Conservation (phyloP, 2,113 vertebrate genomes). For the Oenanthe oenanthe region DNA sequence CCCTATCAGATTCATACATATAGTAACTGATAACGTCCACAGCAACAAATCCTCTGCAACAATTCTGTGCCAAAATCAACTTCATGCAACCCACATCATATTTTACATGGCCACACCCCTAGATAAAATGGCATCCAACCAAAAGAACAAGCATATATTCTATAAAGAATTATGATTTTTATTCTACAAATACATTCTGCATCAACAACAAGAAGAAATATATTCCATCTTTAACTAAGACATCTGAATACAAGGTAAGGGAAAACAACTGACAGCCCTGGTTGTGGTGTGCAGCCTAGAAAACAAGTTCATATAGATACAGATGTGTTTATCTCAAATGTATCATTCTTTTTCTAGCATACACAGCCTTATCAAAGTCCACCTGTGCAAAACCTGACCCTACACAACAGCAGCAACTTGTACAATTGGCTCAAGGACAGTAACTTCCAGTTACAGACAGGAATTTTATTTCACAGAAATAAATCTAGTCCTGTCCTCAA, state of each 20-base stretch:
- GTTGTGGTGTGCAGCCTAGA: background rate
- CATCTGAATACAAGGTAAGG: background rate
- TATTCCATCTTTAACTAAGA: background rate
- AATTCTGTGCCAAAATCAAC: background rate
- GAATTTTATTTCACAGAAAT: background rate
- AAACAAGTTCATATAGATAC: background rate
- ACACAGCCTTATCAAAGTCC: background rate
- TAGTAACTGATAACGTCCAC: background rate
- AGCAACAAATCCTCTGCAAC: background rate
- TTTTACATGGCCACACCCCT: background rate
- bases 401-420: accelerated
- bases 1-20: background rate
- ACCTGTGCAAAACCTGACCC: background rate
- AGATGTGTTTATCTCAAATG: background rate
- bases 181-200: background rate
- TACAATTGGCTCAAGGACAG: background rate
- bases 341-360: background rate
- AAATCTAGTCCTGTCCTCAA: background rate
- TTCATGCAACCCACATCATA: background rate
- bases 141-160: background rate
- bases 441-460: background rate
- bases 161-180: background rate
- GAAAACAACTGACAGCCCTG: background rate
- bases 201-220: background rate
- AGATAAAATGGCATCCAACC: background rate